Evolutionary conservation across 2,797 vertebrate genomes (phyloP), one percentile per base, ranked within the genome.

Genomic region (Danio aesculapii): DNA sequence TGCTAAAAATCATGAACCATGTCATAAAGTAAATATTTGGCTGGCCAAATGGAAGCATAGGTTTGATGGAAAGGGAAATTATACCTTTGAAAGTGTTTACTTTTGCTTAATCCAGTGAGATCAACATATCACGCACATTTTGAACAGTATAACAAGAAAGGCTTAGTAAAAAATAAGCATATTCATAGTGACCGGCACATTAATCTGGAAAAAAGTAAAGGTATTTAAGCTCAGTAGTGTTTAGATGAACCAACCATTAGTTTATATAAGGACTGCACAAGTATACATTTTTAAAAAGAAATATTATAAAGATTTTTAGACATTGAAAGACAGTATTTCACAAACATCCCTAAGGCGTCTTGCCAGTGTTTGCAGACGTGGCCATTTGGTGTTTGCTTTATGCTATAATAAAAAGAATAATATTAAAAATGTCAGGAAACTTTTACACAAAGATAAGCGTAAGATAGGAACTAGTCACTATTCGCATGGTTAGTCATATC

Each of bases 381-480:
- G 69, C 52, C 39, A 55, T 55, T 57, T 71, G 16, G 39, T 44
- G 39, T 72, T 72, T 72, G 44, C 52, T 57, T 19, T 44, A 13
- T 19, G 16, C 10, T 44, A 63, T 43, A 71, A 55, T 71, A 57
- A 57, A 71, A 8, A 47, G 1, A 61, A 30, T 39, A 3, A 16
- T 49, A 61, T 74, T 8, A 49, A 58, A 30, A 30, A 30, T 30
- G 30, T 30, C 57, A 44, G 67, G 77, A 79, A 62, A 67, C 59
- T 79, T 46, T 53, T 12, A 62, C 3, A 59, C 67, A 62, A 71
- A 73, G 16, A 53, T 14, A 12, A 63, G 6, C 5, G 0, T 50
- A 21, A 63, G 46, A 63, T 55, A 19, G 66, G 43, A 77, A 68
- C 14, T 50, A 11, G 1, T 30, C 30, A 30, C 30, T 30, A 30